phyloP scores from a whole-genome alignment of 30 jellyfish, hydroid and myxozoan species.

The Mastigias papua region DNA sequence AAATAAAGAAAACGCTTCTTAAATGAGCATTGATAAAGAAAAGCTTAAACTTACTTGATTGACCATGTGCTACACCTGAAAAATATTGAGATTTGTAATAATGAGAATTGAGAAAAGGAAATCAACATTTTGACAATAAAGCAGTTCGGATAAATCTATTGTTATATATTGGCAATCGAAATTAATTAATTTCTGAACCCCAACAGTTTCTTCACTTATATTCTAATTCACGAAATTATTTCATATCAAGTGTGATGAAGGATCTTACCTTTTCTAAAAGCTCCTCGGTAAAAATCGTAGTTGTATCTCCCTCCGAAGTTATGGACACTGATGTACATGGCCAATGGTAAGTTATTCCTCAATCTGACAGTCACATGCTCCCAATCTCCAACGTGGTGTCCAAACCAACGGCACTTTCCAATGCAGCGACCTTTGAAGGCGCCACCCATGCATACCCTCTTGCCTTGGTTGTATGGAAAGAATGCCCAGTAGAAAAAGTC shows the following conservation, averaged over 20 bases:
- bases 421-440: constrained; percentile 11
- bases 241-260: background rate
- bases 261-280: constrained; percentile 41
- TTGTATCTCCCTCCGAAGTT: constrained; percentile 60
- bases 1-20: no score
- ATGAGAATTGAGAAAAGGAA: no score
- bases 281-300: background rate
- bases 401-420: constrained; percentile 35
- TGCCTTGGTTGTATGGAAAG: constrained; percentile 77
- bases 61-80: no score
- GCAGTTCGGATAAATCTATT: no score
- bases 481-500: constrained; percentile 63
- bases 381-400: constrained; percentile 88
- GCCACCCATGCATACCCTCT: constrained; percentile 67
- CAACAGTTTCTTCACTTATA: no score
- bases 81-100: no score
- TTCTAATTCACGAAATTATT: no score
- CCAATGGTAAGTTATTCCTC: constrained; percentile 20
- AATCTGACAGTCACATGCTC: constrained; percentile 75
- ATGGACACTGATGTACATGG: constrained; percentile 63
- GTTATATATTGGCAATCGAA: no score
- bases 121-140: no score
- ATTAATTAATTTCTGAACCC: no score
- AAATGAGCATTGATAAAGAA: no score
- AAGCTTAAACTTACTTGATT: no score